Evolutionary conservation across 2,113 vertebrate species (phyloP).

Genomic region (Puffinus mauretanicus): DNA sequence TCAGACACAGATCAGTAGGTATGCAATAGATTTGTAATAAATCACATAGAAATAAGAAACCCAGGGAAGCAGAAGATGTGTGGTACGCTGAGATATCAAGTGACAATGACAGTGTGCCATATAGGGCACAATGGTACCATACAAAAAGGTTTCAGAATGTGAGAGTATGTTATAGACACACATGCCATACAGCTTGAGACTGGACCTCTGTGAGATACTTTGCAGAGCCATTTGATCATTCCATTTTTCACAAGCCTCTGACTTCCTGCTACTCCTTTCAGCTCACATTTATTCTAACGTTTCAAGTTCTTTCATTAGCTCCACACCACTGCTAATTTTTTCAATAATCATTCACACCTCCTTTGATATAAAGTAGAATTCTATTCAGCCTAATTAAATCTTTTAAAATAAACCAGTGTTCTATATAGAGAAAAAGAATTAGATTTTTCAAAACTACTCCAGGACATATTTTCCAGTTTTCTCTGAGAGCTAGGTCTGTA

Average conservation of each 20-base stretch:
- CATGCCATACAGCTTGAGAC: background rate
- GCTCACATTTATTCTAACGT: background rate
- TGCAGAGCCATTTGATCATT: background rate
- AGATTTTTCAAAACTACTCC: constrained; percentile 2
- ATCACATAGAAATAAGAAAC: background rate
- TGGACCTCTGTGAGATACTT: background rate
- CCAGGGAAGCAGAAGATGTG: background rate
- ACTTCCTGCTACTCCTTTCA: background rate
- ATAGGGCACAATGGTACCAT: background rate
- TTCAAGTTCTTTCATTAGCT: background rate
- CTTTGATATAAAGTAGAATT: background rate
- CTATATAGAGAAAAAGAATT: background rate
- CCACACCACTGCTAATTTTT: background rate
- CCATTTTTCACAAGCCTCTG: background rate
- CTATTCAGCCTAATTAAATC: background rate
- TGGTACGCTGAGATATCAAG: background rate
- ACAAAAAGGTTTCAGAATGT: background rate
- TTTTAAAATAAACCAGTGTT: background rate
- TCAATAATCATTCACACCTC: background rate
- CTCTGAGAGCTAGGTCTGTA: constrained; percentile 24
- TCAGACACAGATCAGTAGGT: background rate
- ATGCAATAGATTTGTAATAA: background rate
- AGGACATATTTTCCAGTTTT: constrained; percentile 37
- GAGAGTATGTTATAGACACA: background rate
- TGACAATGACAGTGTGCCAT: background rate